A percentile compares a stretch with the other conserved stretches of the same genome.
Evolutionary conservation across 2,113 vertebrate genomes (phyloP).

Genomic region (Cheilinus undulatus): DNA sequence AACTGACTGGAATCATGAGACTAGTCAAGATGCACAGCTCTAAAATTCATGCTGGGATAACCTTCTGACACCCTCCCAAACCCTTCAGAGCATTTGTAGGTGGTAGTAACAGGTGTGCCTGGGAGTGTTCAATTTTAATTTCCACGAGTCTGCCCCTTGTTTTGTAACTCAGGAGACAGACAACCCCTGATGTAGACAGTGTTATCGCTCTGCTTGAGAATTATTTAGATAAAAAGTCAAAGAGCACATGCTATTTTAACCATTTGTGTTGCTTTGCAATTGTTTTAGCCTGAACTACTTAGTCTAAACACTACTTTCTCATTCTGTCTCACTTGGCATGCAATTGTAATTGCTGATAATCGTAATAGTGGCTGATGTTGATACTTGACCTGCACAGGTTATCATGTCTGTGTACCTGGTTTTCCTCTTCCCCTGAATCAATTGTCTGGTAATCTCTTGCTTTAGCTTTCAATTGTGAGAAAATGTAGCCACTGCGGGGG

Average conservation of each 20-base stretch:
- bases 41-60: background rate
- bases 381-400: conserved; percentile 90
- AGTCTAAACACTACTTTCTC: conserved; percentile 83
- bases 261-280: conserved; percentile 54
- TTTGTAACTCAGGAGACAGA: conserved; percentile 26
- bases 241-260: conserved; percentile 77
- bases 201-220: conserved; percentile 56
- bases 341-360: conserved; percentile 81
- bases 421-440: conserved; percentile 89
- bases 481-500: conserved; percentile 74
- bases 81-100: background rate
- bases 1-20: no score
- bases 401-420: conserved; percentile 88
- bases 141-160: background rate
- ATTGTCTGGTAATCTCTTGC: conserved; percentile 92
- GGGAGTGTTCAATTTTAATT: background rate
- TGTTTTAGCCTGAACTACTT: conserved; percentile 80
- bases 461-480: conserved; percentile 93
- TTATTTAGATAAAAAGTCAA: conserved; percentile 51
- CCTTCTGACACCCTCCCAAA: background rate
- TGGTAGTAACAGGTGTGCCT: background rate
- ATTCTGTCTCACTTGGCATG: conserved; percentile 80
- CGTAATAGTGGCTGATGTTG: conserved; percentile 76
- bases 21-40: no score
- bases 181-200: conserved; percentile 51